Percentiles rank a stretch among this genome's conserved stretches.
Evolutionary conservation across 2,888 invertebrate species (phyloP).

Genomic region (Andrena minutula): DNA sequence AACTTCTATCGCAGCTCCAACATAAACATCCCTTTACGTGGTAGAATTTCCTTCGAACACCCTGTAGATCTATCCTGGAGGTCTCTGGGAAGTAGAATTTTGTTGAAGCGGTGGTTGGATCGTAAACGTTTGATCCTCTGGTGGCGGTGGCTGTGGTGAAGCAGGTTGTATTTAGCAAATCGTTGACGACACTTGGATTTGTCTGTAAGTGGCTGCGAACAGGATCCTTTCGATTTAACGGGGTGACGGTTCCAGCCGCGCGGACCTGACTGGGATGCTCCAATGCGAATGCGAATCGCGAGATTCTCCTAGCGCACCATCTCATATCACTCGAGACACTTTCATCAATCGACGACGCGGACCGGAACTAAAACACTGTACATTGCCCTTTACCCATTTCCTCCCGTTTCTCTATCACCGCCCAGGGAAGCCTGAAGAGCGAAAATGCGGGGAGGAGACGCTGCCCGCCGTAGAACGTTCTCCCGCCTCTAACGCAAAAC

Average conservation of each 20-base stretch:
- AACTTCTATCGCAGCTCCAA: too few relatives aligned
- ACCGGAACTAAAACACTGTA: background rate
- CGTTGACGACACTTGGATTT: slow-evolving; percentile 1
- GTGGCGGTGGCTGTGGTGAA: slow-evolving; percentile 44
- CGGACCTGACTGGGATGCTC: slow-evolving; percentile 77
- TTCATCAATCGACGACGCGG: slow-evolving; percentile 11
- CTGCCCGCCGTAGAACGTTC: background rate
- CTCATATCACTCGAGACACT: background rate
- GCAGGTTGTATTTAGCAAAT: background rate
- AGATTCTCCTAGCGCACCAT: slow-evolving; percentile 5
- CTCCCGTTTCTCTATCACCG: background rate
- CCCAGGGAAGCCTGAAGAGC: background rate
- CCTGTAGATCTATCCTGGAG: slow-evolving; percentile 1
- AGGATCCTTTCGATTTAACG: slow-evolving; percentile 45
- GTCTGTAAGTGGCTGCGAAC: slow-evolving; percentile 4
- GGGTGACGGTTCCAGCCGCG: slow-evolving; percentile 68
- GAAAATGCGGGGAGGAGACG: background rate
- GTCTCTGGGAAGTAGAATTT: slow-evolving; percentile 13
- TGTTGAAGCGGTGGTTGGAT: background rate
- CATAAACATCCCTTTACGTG: too few relatives aligned
- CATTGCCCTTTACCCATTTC: background rate
- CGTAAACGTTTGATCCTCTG: slow-evolving; percentile 25
- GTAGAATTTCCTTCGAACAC: background rate
- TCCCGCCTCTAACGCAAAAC: slow-evolving; percentile 6
- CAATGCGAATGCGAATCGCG: slow-evolving; percentile 47